These are phyloP conservation scores for Pyxicephalus adspersus DNA, from an alignment of 2,113 vertebrate genomes.

Conservation along the genomic window DNA sequence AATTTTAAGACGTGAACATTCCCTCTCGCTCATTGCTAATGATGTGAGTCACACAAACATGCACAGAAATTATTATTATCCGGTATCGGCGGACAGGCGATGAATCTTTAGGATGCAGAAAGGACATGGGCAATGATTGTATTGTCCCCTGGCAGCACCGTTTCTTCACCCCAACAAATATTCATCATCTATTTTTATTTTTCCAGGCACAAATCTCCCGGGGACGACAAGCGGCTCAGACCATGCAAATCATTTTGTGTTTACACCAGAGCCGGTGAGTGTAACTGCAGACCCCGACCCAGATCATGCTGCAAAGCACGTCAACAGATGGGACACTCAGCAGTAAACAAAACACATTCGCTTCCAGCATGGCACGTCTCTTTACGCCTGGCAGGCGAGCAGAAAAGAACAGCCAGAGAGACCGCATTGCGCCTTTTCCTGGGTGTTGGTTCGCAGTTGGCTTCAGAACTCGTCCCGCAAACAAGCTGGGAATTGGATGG, in stretches of 20 bases:
- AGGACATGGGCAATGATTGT: too few species aligned
- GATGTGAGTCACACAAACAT: too few species aligned
- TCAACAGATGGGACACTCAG: conserved; percentile 38
- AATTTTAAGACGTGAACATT: too few species aligned
- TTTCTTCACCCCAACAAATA: too few species aligned
- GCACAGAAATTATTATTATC: too few species aligned
- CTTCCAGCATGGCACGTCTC: conserved; percentile 1
- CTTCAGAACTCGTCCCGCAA: conserved; percentile 16
- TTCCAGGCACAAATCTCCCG: too few species aligned
- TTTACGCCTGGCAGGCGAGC: conserved; percentile 26
- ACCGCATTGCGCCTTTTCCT: conserved; percentile 1
- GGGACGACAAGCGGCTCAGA: too few species aligned
- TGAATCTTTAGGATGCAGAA: too few species aligned
- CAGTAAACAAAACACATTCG: conserved; percentile 30
- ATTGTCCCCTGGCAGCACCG: too few species aligned
- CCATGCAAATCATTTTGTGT: conserved; percentile 10
- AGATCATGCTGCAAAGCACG: neutral
- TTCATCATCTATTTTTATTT: too few species aligned
- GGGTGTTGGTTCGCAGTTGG: conserved; percentile 40
- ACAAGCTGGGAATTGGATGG: conserved; percentile 36
- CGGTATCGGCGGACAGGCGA: too few species aligned
- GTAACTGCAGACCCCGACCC: conserved; percentile 10
- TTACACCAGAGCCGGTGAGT: conserved; percentile 2
- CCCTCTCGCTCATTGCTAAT: too few species aligned
- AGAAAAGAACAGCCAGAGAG: conserved; percentile 5